Base-by-base conservation (phyloP, 1,140 invertebrate species). In the Pseudobourletiella spinata region DNA sequence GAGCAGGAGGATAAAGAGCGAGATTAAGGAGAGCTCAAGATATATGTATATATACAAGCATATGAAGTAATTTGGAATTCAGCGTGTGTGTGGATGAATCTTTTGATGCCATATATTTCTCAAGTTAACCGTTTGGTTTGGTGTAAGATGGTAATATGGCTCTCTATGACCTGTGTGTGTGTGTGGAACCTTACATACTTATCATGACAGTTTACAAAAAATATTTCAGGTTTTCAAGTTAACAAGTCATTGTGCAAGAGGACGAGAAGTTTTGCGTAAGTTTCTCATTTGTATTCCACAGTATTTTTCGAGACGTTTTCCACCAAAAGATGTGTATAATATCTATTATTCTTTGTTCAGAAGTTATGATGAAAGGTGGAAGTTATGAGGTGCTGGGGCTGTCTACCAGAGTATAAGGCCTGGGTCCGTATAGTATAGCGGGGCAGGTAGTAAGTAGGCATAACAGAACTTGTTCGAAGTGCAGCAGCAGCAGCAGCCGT, bases 201-300 rank as follows among this genome's bases (percentile, higher is more conserved):
- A 54, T 25, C 24, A 54, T 11, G 51, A 54, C n/a, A n/a, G 32
- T n/a, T n/a, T n/a, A 48, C 6, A 48, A 48, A 48, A 15, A 48
- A 48, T 42, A 30, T 57, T 61, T 16, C 55, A 65, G 63, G 61
- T 63, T 63, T 66, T 44, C 56, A 66, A 14, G 18, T 28, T 43
- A 51, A 46, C 22, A 63, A 54, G 48, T n/a, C 42, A 25, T 30
- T 66, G 39, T 63, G 46, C 39, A 66, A 66, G 46, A 58, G 65
- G 59, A 39, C 60, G 15, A 50, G 61, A 57, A 60, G 57, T 52
- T 24, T 59, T 46, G 57, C 48, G 65, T 66, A 66, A 66, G 65
- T 66, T 43, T 46, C 57, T 54, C 29, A n/a, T 46, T 48, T 48
- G 44, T 48, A 48, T 48, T 48, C 44, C 18, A 4, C 20, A 11